Evolutionary conservation across 1,140 invertebrate genomes (phyloP).

Genomic region (Thalassaphorura encarpata): DNA sequence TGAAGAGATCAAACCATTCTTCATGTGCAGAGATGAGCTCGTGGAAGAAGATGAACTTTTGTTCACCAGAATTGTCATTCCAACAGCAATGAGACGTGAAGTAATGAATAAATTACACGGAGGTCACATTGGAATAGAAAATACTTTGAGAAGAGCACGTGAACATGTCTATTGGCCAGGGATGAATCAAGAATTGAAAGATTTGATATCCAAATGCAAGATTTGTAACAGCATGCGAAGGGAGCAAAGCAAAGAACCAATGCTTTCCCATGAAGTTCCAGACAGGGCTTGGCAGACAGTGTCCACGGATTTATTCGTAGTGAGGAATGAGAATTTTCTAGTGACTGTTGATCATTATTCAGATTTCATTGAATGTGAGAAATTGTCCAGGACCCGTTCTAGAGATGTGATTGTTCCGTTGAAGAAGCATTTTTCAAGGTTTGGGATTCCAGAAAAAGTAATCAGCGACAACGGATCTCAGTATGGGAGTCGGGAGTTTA

Average conservation of each 20-base stretch:
- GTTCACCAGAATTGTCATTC: conserved; percentile 4
- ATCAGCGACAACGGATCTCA: conserved; percentile 39
- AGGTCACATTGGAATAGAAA: conserved; percentile 13
- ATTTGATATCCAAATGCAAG: no score
- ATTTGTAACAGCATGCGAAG: no score
- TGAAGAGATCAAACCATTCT: not conserved
- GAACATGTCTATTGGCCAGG: no score
- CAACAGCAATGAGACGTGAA: not conserved
- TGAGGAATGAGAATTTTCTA: no score
- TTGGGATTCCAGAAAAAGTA: conserved; percentile 36
- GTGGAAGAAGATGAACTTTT: conserved; percentile 4
- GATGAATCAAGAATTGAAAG: no score
- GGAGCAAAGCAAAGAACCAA: no score
- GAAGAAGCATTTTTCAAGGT: conserved; percentile 32
- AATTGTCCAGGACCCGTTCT: not conserved
- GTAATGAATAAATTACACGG: not conserved
- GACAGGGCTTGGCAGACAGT: no score
- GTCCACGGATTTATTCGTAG: no score
- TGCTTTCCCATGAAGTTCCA: no score
- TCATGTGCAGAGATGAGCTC: not conserved
- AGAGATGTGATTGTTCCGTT: not conserved
- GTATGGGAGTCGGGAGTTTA: conserved; percentile 37
- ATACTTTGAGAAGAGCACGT: no score
- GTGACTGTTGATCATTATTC: not conserved
- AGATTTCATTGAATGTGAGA: conserved; percentile 2